phyloP scores from a whole-genome alignment of 2,888 invertebrate genomes.

The Pollenia labialis region DNA sequence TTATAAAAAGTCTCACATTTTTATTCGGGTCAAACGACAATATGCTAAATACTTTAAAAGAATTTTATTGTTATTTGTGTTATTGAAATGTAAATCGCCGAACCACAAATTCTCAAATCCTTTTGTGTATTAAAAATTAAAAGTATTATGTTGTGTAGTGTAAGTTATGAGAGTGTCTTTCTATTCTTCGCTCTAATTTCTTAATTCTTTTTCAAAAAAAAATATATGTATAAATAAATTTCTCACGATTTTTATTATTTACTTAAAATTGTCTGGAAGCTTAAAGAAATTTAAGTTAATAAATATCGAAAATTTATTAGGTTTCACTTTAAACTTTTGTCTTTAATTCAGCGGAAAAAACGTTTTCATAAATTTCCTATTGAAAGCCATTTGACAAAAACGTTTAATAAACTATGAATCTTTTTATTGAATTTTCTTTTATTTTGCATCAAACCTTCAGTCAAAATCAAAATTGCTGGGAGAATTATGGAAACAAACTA shows the following conservation, averaged over 20 bases:
- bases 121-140: too few relatives aligned
- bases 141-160: background rate
- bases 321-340: too few relatives aligned
- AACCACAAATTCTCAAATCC: too few relatives aligned
- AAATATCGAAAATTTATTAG: background rate
- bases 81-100: too few relatives aligned
- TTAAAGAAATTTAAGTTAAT: background rate
- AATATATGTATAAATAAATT: background rate
- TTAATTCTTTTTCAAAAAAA: background rate
- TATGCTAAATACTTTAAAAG: too few relatives aligned
- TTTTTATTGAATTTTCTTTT: background rate
- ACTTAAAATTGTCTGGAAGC: conserved; percentile 4
- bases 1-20: too few relatives aligned
- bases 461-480: conserved; percentile 5
- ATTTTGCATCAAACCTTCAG: conserved; percentile 7
- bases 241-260: conserved; percentile 24
- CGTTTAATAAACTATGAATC: background rate
- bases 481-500: conserved; percentile 1
- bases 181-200: background rate
- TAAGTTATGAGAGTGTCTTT: background rate
- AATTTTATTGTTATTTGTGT: too few relatives aligned
- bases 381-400: background rate
- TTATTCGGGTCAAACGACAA: too few relatives aligned
- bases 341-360: background rate
- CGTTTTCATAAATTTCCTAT: background rate